Evolutionary conservation across 2,888 invertebrate genomes (phyloP), one percentile per base, ranked within the genome.

Genomic region (Deroplatys truncata): DNA sequence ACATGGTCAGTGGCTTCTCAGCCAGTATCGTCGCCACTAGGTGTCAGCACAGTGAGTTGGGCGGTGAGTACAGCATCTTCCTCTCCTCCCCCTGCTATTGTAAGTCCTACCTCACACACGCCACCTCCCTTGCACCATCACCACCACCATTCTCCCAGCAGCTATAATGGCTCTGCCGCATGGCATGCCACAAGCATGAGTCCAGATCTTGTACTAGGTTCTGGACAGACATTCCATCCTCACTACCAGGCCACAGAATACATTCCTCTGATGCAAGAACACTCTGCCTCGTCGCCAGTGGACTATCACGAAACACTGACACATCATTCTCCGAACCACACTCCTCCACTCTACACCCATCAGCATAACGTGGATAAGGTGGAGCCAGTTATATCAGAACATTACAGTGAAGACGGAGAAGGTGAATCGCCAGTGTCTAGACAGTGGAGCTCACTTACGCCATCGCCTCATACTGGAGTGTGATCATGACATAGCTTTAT

Each of bases 1-100:
- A 35, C 87, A 2, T 87, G 87, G 87, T 43, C 87, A 16, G 87
- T 87, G 1, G 31, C 87, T 2, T 87, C 87, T 29, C 87, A 87
- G 28, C 87, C 87, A 20, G 83, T 87, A 13, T 87, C 87, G 7
- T 82, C 87, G 3, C 82, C 87, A 87, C 87, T 87, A 35, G 87
- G 83, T 28, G 83, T 82, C 28, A 87, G 56, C 87, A 87, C 87
- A 13, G 83, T 87, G 31, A 87, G 87, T n/a, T 87, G 87, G 87
- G n/a, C 82, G 13, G 31, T 25, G 35, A 87, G 82, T 31, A 82
- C 87, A 2, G 35, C 87, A 4, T 82, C 87, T 0, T 9, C 83
- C 16, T 83, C 87, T 0, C 83, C 87, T 9, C 83, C 87, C 1
- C 87, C 87, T 20, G 85, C 43, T 0, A 13, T 35, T 0, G n/a